Base-by-base conservation (phyloP, 2,888 invertebrate species). In the Caenorhabditis panamensis region DNA sequence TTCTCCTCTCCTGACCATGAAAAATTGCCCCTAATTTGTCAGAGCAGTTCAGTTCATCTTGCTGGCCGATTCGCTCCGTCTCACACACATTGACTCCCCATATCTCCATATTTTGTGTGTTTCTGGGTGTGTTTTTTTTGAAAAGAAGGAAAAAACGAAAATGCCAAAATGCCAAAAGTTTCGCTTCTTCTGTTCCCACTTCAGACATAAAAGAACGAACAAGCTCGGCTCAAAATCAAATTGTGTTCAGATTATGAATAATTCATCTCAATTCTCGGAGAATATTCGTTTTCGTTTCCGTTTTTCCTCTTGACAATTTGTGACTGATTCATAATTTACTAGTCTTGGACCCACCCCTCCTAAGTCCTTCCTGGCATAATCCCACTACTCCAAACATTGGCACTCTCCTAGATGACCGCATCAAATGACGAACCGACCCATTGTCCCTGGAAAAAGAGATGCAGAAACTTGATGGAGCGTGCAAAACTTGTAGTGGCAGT, bases 381-480 rank as follows among this genome's bases (percentile, higher is more conserved):
- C 47, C 51, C 20, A 18, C 18, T 18, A 28, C 28, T 28, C 56
- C 31, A 53, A 61, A 61, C 41, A 41, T 18, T 26, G 26, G n/a
- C n/a, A n/a, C n/a, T n/a, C n/a, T n/a, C n/a, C 2, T 26, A 28
- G 28, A 28, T 18, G 18, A 18, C 13, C 13, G 2, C 13, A 2
- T 41, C 41, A 6, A 13, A 6, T 41, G 8, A n/a, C n/a, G n/a
- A 3, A 2, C 20, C 5, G 26, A 44, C 64, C 31, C 58, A 18
- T 49, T 58, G 58, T 49, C 47, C 26, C 47, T 18, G 28, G 66
- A 47, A 56, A 31, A 31, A 31, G 31, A 31, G 31, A 58, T 68
- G 36, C 47, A 58, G 58, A 47, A 68, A 68, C n/a, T 56, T 58
- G 44, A 58, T 56, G 49, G 56, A 54, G 68, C 68, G 68, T 68